These are phyloP conservation scores for Fregata magnificens DNA, from an alignment of 2,113 vertebrate species.

Conservation along the genomic window DNA sequence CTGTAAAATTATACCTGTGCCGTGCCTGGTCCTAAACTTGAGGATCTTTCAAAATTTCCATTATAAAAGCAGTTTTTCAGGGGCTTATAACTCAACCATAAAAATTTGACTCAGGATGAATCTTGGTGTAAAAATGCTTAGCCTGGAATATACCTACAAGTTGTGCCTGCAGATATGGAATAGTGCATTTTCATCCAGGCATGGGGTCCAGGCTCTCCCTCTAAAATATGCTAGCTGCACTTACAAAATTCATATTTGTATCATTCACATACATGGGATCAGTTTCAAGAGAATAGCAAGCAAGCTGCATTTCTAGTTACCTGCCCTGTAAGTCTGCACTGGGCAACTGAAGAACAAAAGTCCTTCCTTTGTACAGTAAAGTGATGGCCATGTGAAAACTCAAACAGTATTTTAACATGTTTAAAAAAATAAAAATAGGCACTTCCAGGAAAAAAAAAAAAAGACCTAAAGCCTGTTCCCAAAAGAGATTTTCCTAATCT, in stretches of 20 bases:
- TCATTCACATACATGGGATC: background rate
- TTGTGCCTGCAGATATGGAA: background rate
- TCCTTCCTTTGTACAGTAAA: background rate
- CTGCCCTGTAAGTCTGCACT: background rate
- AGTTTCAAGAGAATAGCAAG: background rate
- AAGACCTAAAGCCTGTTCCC: background rate
- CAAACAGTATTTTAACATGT: background rate
- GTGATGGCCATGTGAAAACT: background rate
- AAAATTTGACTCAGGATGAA: slow-evolving; percentile 54
- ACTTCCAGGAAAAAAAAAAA: background rate
- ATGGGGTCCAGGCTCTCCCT: background rate
- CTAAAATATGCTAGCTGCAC: background rate
- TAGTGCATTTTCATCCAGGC: background rate
- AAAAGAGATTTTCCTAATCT: background rate
- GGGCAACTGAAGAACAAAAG: background rate
- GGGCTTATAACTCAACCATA: slow-evolving; percentile 45
- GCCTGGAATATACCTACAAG: background rate
- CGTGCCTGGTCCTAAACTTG: slow-evolving; percentile 66
- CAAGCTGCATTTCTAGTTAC: background rate
- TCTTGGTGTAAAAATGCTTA: slow-evolving; percentile 5
- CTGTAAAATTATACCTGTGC: slow-evolving; percentile 70
- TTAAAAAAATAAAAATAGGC: background rate
- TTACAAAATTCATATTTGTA: background rate
- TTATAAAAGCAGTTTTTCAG: slow-evolving; percentile 63
- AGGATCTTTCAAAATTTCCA: slow-evolving; percentile 59